phyloP scores from a whole-genome alignment of 2,888 invertebrate genomes.

The Dorcus parallelipipedus region DNA sequence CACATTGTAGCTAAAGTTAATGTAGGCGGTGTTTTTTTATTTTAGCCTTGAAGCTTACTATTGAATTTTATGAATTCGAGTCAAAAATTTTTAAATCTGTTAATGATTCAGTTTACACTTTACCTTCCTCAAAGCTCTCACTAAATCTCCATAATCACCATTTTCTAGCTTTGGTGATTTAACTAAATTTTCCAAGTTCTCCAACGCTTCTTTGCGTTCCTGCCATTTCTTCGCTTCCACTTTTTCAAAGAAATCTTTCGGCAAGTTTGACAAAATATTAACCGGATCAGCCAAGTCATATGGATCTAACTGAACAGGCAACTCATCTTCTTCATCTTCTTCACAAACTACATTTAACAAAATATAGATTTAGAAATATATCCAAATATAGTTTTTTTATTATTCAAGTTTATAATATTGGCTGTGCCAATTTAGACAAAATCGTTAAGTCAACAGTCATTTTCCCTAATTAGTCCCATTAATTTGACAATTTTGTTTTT shows the following conservation, averaged over 20 bases:
- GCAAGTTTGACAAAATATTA: constrained; percentile 87
- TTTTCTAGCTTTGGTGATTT: constrained; percentile 82
- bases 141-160: constrained; percentile 90
- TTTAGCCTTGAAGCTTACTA: not conserved
- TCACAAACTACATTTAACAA: constrained; percentile 51
- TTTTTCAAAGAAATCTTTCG: constrained; percentile 94
- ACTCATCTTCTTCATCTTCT: constrained; percentile 57
- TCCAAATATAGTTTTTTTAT: not conserved
- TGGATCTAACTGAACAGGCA: constrained; percentile 70
- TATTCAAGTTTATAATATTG: too few species aligned
- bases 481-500: too few species aligned
- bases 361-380: not conserved
- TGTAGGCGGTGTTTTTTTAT: not conserved
- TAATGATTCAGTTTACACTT: not conserved
- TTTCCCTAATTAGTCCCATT: too few species aligned
- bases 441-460: too few species aligned
- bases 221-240: constrained; percentile 96
- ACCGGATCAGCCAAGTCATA: constrained; percentile 89
- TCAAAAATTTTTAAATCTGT: too few species aligned
- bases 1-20: too few species aligned
- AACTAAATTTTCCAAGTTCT: constrained; percentile 72
- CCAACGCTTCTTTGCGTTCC: constrained; percentile 89
- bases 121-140: constrained; percentile 84
- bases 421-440: too few species aligned
- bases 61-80: too few species aligned